These are phyloP conservation scores for Carterocephalus palaemon DNA, from an alignment of 2,888 invertebrate species.

Conservation along the genomic window DNA sequence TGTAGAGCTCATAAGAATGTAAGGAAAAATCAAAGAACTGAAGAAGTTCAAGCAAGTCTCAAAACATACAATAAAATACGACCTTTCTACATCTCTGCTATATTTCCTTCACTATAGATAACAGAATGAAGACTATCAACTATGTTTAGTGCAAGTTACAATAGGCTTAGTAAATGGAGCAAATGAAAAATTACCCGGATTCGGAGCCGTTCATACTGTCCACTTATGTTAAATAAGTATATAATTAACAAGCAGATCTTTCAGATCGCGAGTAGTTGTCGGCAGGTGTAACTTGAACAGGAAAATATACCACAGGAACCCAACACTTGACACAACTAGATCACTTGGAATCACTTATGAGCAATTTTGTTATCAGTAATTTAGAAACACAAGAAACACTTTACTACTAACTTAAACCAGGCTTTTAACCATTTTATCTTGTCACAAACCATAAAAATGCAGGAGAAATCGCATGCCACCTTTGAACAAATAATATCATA, in stretches of 20 bases:
- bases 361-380: constrained; percentile 62
- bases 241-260: constrained; percentile 42
- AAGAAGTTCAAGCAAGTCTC: too few species aligned
- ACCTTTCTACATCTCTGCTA: too few species aligned
- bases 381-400: constrained; percentile 51
- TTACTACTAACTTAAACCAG: constrained; percentile 52
- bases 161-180: constrained; percentile 31
- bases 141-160: not conserved
- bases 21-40: too few species aligned
- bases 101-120: not conserved
- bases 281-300: constrained; percentile 50
- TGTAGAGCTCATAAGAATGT: too few species aligned
- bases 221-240: constrained; percentile 36
- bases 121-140: too few species aligned
- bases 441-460: constrained; percentile 75
- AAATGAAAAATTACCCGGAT: constrained; percentile 82
- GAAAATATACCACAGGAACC: constrained; percentile 46
- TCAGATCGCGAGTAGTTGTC: constrained; percentile 42
- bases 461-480: constrained; percentile 75
- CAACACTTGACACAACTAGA: constrained; percentile 49
- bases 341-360: constrained; percentile 60
- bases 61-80: too few species aligned
- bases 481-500: constrained; percentile 67
- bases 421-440: constrained; percentile 65
- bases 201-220: constrained; percentile 86